A percentile compares a stretch with the other conserved stretches of the same genome.
phyloP scores from a whole-genome alignment of 2,797 vertebrate species.

The Xenopus petersii region DNA sequence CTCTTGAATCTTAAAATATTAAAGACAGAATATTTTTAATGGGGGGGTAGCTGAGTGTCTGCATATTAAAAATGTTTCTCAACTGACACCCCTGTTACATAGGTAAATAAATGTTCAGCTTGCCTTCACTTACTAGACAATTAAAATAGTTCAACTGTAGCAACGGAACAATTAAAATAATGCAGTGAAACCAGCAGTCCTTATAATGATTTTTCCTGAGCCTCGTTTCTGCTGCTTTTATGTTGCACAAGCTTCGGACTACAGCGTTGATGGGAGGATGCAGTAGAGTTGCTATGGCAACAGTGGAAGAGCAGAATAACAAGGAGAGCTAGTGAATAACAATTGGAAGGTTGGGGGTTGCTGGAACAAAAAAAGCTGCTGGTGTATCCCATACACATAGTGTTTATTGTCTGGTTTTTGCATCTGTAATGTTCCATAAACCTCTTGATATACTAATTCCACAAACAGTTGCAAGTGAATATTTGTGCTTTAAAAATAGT shows the following conservation, averaged over 20 bases:
- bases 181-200: conserved; percentile 21
- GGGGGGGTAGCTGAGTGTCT: too few species aligned
- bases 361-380: conserved; percentile 1
- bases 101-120: too few species aligned
- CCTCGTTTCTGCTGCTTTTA: conserved; percentile 35
- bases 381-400: not conserved
- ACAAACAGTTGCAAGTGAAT: conserved; percentile 3
- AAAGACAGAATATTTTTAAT: too few species aligned
- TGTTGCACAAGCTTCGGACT: conserved; percentile 25
- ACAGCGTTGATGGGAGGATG: conserved; percentile 25
- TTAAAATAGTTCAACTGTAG: conserved; percentile 25
- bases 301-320: conserved; percentile 29
- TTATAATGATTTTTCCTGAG: conserved; percentile 4
- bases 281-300: conserved; percentile 36
- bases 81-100: too few species aligned
- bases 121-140: not conserved
- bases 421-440: conserved; percentile 30
- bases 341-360: conserved; percentile 12
- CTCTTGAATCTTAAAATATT: too few species aligned
- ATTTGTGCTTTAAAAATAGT: not conserved
- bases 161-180: conserved; percentile 5
- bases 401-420: conserved; percentile 11
- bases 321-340: conserved; percentile 9
- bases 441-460: conserved; percentile 27
- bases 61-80: too few species aligned